A percentile compares a stretch with the other conserved stretches of the same genome.
phyloP scores from a whole-genome alignment of 1,140 invertebrate genomes.

The Oscheius sp. region DNA sequence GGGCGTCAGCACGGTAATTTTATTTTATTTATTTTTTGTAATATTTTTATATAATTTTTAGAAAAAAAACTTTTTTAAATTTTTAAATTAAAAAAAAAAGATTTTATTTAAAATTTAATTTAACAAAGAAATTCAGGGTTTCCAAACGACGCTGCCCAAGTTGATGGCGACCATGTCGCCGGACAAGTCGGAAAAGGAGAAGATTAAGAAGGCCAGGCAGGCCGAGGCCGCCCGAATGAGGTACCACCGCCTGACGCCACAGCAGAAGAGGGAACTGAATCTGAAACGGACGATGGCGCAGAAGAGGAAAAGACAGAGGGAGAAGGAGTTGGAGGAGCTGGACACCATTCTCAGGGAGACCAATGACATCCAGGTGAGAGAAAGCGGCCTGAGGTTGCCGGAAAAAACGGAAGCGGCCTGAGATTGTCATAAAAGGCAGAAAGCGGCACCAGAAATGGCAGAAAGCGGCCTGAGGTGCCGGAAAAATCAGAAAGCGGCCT shows the following conservation, averaged over 20 bases:
- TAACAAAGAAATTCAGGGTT: background rate
- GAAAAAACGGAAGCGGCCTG: background rate
- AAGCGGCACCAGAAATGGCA: background rate
- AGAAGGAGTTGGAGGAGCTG: conserved; percentile 43
- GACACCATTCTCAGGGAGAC: conserved; percentile 38
- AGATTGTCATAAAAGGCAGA: background rate
- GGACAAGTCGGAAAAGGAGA: conserved; percentile 40
- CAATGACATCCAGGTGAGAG: conserved; percentile 37
- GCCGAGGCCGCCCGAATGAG: conserved; percentile 41
- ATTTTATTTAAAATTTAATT: too few species aligned
- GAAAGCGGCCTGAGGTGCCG: background rate
- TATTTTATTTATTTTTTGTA: too few species aligned
- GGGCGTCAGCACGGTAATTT: too few species aligned
- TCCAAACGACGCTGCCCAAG: background rate
- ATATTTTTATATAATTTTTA: too few species aligned
- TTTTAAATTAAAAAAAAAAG: too few species aligned
- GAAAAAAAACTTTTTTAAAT: too few species aligned
- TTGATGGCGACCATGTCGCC: conserved; percentile 12
- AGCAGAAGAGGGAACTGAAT: conserved; percentile 40
- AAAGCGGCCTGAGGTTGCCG: background rate
- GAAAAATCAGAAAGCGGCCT: too few species aligned
- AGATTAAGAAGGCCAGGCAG: conserved; percentile 36
- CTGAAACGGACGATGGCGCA: conserved; percentile 41
- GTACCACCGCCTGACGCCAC: conserved; percentile 36
- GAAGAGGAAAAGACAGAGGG: conserved; percentile 40